Percentiles rank a stretch among this genome's conserved stretches.
These are phyloP conservation scores for Pangasius sanitwongsei DNA, from an alignment of 2,797 vertebrate species.

Conservation along the genomic window DNA sequence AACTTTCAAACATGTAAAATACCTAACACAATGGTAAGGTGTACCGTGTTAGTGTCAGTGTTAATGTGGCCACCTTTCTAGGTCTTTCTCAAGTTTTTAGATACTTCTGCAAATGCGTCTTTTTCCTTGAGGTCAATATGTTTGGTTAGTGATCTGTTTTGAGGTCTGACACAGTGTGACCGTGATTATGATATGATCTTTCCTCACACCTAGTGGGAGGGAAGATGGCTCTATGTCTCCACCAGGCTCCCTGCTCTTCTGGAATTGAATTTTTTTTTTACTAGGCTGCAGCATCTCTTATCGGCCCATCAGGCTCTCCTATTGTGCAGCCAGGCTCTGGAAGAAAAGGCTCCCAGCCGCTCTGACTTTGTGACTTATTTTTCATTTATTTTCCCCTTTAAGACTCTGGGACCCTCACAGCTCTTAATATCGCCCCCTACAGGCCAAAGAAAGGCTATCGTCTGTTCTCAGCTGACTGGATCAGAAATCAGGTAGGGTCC, in stretches of 20 bases:
- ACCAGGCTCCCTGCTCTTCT: conserved; percentile 57
- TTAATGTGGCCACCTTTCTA: conserved; percentile 6
- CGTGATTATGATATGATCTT: conserved; percentile 58
- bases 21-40: background rate
- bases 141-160: conserved; percentile 54
- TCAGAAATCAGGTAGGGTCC: conserved; percentile 46
- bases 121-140: conserved; percentile 53
- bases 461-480: conserved; percentile 44
- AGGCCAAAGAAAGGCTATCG: conserved; percentile 44
- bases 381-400: conserved; percentile 66
- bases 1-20: conserved; percentile 5
- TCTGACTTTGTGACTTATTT: conserved; percentile 65
- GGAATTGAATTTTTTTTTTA: conserved; percentile 66
- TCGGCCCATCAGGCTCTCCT: conserved; percentile 61
- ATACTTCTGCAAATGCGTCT: conserved; percentile 11
- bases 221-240: conserved; percentile 58
- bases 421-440: conserved; percentile 53
- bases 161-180: conserved; percentile 54
- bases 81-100: background rate
- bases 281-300: conserved; percentile 59
- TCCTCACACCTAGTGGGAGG: conserved; percentile 47
- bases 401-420: conserved; percentile 47
- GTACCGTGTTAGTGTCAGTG: background rate
- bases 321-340: conserved; percentile 62
- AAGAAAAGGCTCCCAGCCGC: conserved; percentile 62